Evolutionary conservation across 2,797 vertebrate genomes (phyloP), one percentile per base, ranked within the genome.

Genomic region (Enteromius anoplus): DNA sequence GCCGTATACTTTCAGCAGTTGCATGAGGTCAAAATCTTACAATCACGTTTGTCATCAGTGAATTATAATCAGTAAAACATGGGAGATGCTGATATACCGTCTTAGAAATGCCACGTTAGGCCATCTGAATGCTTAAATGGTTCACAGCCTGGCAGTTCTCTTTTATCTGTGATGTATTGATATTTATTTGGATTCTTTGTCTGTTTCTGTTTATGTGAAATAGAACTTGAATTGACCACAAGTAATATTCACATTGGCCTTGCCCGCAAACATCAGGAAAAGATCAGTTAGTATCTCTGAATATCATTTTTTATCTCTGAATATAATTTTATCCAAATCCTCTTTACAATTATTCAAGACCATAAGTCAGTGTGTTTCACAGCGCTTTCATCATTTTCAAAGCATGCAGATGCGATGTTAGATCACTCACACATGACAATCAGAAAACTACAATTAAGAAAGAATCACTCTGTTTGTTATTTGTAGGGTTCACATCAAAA

Each of bases 181-280:
- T 79, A 37, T 42, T 68, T 23, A 72, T 64, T 76, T 82, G 26
- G 21, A 23, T 12, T 11, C 9, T 55, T 26, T 60, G 21, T 79
- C 11, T 26, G 7, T 58, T 79, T 80, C 26, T 58, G 60, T 23
- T 72, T 34, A 3, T 73, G 68, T 62, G 53, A 79, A 17, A 78
- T 55, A 69, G 17, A 78, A 21, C n/a, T 62, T 66, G 73, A 69
- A 19, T 69, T 77, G 64, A 83, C 64, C 73, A 77, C 73, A 83
- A 68, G 51, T 82, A 19, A 76, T 83, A 76, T 68, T 81, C 32
- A 76, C 83, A 47, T 71, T 45, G 75, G 73, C 72, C 77, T 84
- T 82, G 83, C 83, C 85, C 79, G 62, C 45, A 47, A 47, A 83
- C 55, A 80, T 65, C 60, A 77, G 82, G 34, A 84, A 76, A 65